These are phyloP conservation scores for Zootermopsis nevadensis DNA, from an alignment of 2,888 invertebrate species.

Conservation along the genomic window DNA sequence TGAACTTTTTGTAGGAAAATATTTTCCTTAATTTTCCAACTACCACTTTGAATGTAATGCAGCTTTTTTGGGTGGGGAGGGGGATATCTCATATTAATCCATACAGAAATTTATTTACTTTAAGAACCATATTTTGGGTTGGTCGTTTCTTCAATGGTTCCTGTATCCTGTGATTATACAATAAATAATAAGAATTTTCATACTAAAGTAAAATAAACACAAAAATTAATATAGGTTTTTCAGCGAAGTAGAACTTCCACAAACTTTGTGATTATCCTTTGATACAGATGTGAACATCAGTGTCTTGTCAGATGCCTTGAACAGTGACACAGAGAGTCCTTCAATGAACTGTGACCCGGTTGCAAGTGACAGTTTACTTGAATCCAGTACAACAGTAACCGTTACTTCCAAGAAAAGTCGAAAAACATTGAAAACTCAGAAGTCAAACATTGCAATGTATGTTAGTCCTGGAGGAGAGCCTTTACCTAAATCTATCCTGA, in stretches of 20 bases:
- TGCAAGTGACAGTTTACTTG: constrained; percentile 4
- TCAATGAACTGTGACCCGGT: constrained; percentile 54
- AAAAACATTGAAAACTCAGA: constrained; percentile 20
- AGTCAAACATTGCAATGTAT: constrained; percentile 30
- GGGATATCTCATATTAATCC: too few relatives aligned
- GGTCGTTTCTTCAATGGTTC: too few relatives aligned
- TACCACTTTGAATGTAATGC: too few relatives aligned
- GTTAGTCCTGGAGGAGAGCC: constrained; percentile 56
- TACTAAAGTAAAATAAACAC: too few relatives aligned
- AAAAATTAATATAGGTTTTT: too few relatives aligned
- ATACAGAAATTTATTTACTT: too few relatives aligned
- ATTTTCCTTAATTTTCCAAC: too few relatives aligned
- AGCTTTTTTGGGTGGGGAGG: too few relatives aligned
- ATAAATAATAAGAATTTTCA: too few relatives aligned
- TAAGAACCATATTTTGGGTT: too few relatives aligned
- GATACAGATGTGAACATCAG: background rate
- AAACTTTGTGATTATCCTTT: background rate
- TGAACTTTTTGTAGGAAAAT: too few relatives aligned
- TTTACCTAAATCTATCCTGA: constrained; percentile 56
- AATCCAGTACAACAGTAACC: constrained; percentile 8
- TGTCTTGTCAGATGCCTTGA: constrained; percentile 33
- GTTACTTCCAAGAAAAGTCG: background rate
- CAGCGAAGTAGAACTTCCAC: background rate
- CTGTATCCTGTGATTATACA: too few relatives aligned
- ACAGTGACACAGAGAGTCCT: constrained; percentile 58